These are phyloP conservation scores for Mycteria americana DNA, from an alignment of 2,797 vertebrate genomes.

Conservation along the genomic window DNA sequence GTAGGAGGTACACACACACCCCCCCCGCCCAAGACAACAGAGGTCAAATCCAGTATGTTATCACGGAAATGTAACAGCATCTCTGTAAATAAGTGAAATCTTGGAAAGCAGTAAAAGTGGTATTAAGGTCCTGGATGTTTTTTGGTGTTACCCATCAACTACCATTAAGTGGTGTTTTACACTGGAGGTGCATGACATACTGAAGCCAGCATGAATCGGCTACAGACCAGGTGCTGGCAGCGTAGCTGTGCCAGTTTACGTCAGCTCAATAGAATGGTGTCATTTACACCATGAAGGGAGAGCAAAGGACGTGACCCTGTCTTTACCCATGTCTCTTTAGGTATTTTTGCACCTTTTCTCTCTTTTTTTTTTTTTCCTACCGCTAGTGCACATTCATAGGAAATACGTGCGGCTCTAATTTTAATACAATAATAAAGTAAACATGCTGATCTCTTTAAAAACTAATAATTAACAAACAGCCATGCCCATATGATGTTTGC, in stretches of 20 bases:
- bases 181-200: background rate
- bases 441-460: background rate
- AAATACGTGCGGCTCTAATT: background rate
- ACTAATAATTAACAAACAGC: background rate
- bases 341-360: background rate
- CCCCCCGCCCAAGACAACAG: background rate
- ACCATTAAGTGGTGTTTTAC: background rate
- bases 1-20: background rate
- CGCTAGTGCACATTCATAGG: background rate
- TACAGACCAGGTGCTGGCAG: slow-evolving; percentile 17
- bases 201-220: background rate
- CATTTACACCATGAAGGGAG: background rate
- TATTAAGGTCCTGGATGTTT: background rate
- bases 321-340: background rate
- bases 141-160: background rate
- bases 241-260: background rate
- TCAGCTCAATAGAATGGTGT: slow-evolving; percentile 29
- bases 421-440: background rate
- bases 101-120: background rate
- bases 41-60: background rate
- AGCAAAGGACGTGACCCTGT: background rate
- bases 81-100: background rate
- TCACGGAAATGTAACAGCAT: background rate
- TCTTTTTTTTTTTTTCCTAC: background rate
- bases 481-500: background rate